A percentile compares a stretch with the other conserved stretches of the same genome.
Conservation (phyloP, 2,888 invertebrate genomes). For the Stenoptilia bipunctidactyla region DNA sequence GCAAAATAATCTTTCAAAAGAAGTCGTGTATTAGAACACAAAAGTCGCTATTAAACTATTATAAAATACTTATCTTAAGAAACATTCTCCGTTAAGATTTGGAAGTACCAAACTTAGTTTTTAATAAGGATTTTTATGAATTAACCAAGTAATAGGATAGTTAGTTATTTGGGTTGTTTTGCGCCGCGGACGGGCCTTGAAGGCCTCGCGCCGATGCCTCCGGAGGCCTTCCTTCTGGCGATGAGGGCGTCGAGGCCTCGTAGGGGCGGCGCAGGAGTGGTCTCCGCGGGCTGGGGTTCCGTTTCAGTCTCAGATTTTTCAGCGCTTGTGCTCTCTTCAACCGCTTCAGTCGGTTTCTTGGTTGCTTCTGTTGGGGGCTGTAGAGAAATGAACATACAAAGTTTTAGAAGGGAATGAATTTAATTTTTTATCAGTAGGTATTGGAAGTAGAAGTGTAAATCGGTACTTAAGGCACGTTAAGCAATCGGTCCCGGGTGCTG, state of each 20-base stretch:
- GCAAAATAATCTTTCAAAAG: no score
- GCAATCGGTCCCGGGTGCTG: no score
- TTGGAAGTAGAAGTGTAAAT: no score
- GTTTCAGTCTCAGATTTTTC: slow-evolving; percentile 53
- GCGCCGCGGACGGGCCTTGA: slow-evolving; percentile 40
- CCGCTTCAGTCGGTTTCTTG: slow-evolving; percentile 45
- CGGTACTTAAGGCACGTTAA: no score
- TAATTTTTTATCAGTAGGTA: no score
- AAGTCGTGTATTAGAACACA: no score
- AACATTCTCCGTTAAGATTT: background rate
- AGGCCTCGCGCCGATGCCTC: slow-evolving; percentile 39
- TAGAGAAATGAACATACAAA: background rate
- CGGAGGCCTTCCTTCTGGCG: slow-evolving; percentile 77
- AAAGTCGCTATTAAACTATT: no score
- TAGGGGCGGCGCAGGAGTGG: slow-evolving; percentile 70
- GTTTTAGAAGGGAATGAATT: no score
- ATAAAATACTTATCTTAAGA: no score
- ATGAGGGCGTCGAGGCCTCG: slow-evolving; percentile 77
- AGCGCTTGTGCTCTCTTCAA: slow-evolving; percentile 52
- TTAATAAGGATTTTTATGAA: background rate
- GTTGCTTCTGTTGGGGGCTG: slow-evolving; percentile 53
- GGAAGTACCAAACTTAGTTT: no score
- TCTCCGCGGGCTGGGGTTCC: slow-evolving; percentile 39
- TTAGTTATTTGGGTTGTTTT: slow-evolving; percentile 27
- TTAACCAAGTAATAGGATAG: slow-evolving; percentile 10